Evolutionary conservation across 30 jellyfish, hydroid and myxozoan species (phyloP), one percentile per base, ranked within the genome.

Genomic region (Mastigias papua): DNA sequence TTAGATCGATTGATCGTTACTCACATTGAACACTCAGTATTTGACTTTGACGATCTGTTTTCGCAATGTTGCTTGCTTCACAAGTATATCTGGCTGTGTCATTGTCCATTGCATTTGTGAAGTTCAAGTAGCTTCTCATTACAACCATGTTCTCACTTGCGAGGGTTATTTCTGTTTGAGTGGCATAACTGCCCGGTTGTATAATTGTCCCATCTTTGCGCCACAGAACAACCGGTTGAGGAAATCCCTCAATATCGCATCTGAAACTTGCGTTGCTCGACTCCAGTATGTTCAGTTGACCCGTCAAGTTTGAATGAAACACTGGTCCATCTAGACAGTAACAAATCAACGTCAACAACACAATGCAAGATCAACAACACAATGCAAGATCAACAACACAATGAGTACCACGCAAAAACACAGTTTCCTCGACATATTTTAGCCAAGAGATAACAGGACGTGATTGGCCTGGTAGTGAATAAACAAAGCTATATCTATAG

Each of bases 81-180:
- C 96, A 88, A 54, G 78, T 70, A 66, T 88, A 88, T 1, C 22
- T 29, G 2, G 88, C 96, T 28, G 96, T 88, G 57, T 88, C 96
- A 34, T 63, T 64, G 26, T 85, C 86, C 64, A 48, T 49, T 0
- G 73, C 94, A 19, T 64, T 57, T 1, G 65, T 17, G 30, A 85
- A 54, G 23, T 50, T 60, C 62, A 85, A 35, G 42, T 70, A 57
- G 28, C 88, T 71, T 29, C 48, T 34, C 31, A 57, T 11, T 48
- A 85, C 67, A 48, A 61, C 26, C 32, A n/a, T 85, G 51, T 70
- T 85, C 20, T 65, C 76, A 34, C 37, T 73, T 19, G 87, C 29
- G 34, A 57, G 34, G 9, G 48, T 51, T 15, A 5, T 48, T 26
- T 73, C 30, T 33, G 50, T 31, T 27, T 60, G 26, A 1, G 31